Evolutionary conservation across 1,140 invertebrate genomes (phyloP), one percentile per base, ranked within the genome.

Genomic region (Goniozus legneri): DNA sequence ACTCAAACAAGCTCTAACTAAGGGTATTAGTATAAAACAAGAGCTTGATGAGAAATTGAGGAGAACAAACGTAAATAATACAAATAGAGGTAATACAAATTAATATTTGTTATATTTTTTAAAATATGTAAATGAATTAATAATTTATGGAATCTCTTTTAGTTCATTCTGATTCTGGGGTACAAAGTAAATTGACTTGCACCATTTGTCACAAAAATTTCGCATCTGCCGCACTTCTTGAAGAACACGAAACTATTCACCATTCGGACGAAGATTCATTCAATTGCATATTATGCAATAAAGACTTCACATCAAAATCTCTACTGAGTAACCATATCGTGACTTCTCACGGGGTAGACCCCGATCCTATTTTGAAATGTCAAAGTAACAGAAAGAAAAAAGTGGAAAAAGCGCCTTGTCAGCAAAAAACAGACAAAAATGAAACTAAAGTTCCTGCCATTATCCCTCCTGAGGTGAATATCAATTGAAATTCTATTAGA

Each of bases 251-350:
- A 44, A 38, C 47, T 2, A 58, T 35, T 6, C 73, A 77, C 22
- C 65, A 73, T n/a, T 55, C 53, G 3, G 67, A 71, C 13, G 67
- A 68, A 19, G 73, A 73, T 32, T 73, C 73, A 3, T 77, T 56
- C 45, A 47, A 71, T 27, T 79, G 77, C 44, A 56, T 77, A 40
- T 37, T 79, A 0, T 79, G 77, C 44, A 67, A 75, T 41, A 73
- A 76, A 47, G 65, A 69, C 50, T 77, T 78, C 40, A 62, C 57
- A 1, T 21, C 71, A 3, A 73, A 74, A 39, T 69, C 70, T 15
- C 71, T 66, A 16, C 49, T 80, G 15, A 76, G 69, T 39, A 62
- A 69, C 52, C 78, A 80, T 44, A 73, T 80, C 19, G 49, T 73
- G n/a, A 57, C 64, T 2, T 53, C 62, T 8, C 78, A 80, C 42